phyloP scores from a whole-genome alignment of 2,888 invertebrate species.

The Phengaris arion region DNA sequence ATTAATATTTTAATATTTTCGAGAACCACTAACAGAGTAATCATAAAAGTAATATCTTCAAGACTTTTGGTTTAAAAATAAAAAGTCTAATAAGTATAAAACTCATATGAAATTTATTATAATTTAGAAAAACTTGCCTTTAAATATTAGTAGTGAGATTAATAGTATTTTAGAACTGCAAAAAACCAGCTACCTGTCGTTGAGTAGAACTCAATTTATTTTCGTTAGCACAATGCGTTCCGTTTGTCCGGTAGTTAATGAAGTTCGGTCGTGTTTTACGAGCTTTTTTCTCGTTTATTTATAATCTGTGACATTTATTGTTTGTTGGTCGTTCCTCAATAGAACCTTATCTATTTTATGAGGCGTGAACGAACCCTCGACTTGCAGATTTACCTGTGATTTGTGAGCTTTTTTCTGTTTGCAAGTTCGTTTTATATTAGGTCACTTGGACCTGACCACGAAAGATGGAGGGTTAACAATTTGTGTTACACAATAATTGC shows the following conservation, averaged over 20 bases:
- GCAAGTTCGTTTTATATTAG: slow-evolving; percentile 26
- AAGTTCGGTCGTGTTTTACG: slow-evolving; percentile 45
- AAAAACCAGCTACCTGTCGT: slow-evolving; percentile 37
- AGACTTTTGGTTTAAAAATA: not conserved
- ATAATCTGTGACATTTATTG: slow-evolving; percentile 56
- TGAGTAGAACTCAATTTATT: slow-evolving; percentile 36
- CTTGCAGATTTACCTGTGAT: slow-evolving; percentile 26
- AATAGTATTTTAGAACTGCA: slow-evolving; percentile 13
- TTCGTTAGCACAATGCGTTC: slow-evolving; percentile 28
- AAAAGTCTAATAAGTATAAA: not conserved
- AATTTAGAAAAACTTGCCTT: not conserved
- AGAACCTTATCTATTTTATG: slow-evolving; percentile 45
- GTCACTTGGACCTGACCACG: not conserved
- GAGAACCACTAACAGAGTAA: too few species aligned
- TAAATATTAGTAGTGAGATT: not conserved
- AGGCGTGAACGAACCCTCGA: slow-evolving; percentile 49
- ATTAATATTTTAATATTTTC: too few species aligned
- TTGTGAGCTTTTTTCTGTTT: not conserved
- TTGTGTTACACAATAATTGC: not conserved
- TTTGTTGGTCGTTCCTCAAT: slow-evolving; percentile 49
- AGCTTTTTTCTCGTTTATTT: slow-evolving; percentile 45
- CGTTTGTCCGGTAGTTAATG: slow-evolving; percentile 46
- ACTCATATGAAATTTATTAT: not conserved
- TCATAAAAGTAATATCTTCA: too few species aligned
- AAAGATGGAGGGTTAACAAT: not conserved